Percentiles rank a stretch among this genome's conserved stretches.
phyloP scores from a whole-genome alignment of 2,113 vertebrate genomes.

The Tinamus guttatus region DNA sequence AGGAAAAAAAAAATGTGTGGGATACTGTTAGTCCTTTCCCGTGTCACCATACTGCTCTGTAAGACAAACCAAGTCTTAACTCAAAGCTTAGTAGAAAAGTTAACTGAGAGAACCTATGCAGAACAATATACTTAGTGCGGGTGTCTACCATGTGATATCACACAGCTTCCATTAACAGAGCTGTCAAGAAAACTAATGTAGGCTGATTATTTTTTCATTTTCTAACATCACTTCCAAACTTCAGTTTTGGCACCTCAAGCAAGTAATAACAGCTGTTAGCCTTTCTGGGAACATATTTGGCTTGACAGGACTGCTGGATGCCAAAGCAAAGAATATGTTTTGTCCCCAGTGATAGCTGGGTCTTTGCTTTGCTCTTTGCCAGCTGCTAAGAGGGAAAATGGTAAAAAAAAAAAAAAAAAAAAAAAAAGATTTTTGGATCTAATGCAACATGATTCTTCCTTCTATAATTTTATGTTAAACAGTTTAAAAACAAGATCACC shows the following conservation, averaged over 20 bases:
- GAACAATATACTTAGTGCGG: neutral
- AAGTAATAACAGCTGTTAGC: neutral
- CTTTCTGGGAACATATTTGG: neutral
- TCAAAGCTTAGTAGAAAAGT: neutral
- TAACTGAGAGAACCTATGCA: neutral
- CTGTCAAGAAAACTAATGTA: neutral
- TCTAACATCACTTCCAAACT: neutral
- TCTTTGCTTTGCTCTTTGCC: neutral
- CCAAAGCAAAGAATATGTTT: constrained; percentile 14
- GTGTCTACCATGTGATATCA: neutral
- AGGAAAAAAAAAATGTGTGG: neutral
- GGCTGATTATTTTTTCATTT: constrained; percentile 7
- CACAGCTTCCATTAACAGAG: neutral
- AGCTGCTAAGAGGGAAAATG: neutral
- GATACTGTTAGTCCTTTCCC: neutral
- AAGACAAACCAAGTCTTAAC: neutral
- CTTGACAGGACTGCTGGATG: neutral
- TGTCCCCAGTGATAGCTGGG: neutral
- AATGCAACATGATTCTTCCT: neutral
- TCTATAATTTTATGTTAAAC: neutral
- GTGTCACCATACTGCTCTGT: neutral
- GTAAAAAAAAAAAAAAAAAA: neutral
- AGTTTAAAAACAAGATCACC: neutral
- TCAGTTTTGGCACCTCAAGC: neutral
- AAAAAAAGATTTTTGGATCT: neutral